Evolutionary conservation across 2,113 vertebrate species (phyloP).

Genomic region (Callithrix jacchus): DNA sequence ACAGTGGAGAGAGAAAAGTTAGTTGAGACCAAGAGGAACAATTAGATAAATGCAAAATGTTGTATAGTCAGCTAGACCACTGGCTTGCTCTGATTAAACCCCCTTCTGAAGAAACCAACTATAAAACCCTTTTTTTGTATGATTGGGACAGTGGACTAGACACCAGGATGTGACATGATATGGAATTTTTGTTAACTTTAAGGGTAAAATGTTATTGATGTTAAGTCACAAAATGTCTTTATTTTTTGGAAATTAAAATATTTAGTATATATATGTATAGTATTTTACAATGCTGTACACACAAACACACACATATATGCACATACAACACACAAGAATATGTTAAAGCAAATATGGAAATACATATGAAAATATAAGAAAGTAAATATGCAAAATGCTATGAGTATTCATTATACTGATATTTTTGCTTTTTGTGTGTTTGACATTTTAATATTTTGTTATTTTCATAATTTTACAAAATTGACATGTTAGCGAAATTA

Average conservation of each 20-base stretch:
- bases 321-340: accelerated
- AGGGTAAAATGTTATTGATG: background rate
- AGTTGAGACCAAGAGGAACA: background rate
- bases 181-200: conserved; percentile 9
- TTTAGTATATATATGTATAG: background rate
- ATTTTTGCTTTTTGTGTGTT: background rate
- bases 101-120: conserved; percentile 6
- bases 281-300: background rate
- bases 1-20: background rate
- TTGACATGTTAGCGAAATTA: background rate
- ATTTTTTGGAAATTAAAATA: background rate
- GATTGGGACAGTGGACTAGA: background rate
- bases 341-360: background rate
- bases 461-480: conserved; percentile 23
- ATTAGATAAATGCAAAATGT: conserved; percentile 16
- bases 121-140: background rate
- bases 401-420: background rate
- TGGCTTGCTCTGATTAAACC: background rate
- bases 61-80: background rate
- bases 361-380: background rate
- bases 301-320: background rate
- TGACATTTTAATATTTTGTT: conserved; percentile 5
- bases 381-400: background rate
- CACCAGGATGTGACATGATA: background rate
- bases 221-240: conserved; percentile 1